phyloP scores from a whole-genome alignment of 2,113 vertebrate genomes.

The Progne subis region DNA sequence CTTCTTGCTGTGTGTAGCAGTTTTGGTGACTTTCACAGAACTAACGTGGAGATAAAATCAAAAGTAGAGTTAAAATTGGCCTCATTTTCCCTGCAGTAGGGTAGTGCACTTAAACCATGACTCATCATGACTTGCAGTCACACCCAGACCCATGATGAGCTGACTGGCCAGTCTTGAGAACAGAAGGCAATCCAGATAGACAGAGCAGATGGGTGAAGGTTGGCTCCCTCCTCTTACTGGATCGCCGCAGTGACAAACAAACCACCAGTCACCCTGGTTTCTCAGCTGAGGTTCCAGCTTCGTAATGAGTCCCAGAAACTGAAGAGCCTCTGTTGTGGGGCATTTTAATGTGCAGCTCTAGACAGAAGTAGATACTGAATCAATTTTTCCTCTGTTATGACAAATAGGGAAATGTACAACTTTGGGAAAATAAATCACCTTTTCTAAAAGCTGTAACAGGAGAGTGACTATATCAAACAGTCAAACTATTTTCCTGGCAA shows the following conservation, averaged over 20 bases:
- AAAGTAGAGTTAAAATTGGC: conserved; percentile 15
- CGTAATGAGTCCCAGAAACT: background rate
- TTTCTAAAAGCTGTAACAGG: background rate
- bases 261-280: background rate
- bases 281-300: background rate
- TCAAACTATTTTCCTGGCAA: background rate
- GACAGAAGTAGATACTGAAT: conserved; percentile 10
- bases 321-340: background rate
- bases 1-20: background rate
- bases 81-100: conserved; percentile 23
- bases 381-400: background rate
- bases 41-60: conserved; percentile 22
- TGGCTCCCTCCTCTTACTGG: background rate
- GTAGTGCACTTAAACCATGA: conserved; percentile 7
- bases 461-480: background rate
- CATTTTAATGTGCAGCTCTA: background rate
- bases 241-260: background rate
- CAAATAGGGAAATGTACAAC: background rate
- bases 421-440: background rate
- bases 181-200: conserved; percentile 8
- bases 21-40: conserved; percentile 12
- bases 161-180: background rate
- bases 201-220: background rate
- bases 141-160: background rate
- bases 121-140: conserved; percentile 47